A percentile compares a stretch with the other conserved stretches of the same genome.
Conservation (phyloP, 2,797 vertebrate species). For the Fistularia tabacaria region DNA sequence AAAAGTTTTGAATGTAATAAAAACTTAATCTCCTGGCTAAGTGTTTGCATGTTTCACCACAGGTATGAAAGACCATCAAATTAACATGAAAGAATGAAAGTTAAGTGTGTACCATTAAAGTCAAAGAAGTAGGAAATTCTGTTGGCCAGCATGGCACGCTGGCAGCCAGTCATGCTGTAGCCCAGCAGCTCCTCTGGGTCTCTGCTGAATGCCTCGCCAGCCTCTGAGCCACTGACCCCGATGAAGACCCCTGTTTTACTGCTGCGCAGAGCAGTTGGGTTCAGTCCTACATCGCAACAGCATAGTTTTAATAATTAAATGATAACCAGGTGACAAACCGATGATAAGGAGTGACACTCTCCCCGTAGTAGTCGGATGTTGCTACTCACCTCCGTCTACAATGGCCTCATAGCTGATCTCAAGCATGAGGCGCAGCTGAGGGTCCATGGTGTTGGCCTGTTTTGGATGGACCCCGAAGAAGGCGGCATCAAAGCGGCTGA, state of each 20-base stretch:
- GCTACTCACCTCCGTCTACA: constrained; percentile 85
- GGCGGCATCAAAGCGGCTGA: constrained; percentile 89
- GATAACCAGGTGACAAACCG: too few species aligned
- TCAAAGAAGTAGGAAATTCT: constrained; percentile 93
- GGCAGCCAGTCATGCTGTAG: constrained; percentile 98
- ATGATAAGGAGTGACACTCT: neutral
- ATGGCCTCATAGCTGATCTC: constrained; percentile 93
- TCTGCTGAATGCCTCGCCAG: constrained; percentile 86
- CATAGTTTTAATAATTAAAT: neutral
- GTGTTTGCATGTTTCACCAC: too few species aligned
- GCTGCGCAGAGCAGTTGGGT: constrained; percentile 81
- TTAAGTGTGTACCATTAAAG: constrained; percentile 78
- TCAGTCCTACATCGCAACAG: constrained; percentile 78
- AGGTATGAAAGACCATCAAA: too few species aligned
- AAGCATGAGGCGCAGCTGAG: constrained; percentile 89
- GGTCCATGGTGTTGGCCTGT: constrained; percentile 97
- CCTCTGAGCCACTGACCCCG: constrained; percentile 91
- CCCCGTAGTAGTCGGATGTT: too few species aligned
- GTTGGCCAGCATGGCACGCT: constrained; percentile 96
- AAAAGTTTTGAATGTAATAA: too few species aligned
- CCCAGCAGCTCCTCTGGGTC: constrained; percentile 92
- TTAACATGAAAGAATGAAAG: neutral
- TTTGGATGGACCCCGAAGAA: constrained; percentile 94
- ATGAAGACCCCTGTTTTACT: constrained; percentile 91
- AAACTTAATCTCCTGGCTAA: too few species aligned